Conservation (phyloP, 2,113 vertebrate species). For the Pomatorhinus ruficollis region DNA sequence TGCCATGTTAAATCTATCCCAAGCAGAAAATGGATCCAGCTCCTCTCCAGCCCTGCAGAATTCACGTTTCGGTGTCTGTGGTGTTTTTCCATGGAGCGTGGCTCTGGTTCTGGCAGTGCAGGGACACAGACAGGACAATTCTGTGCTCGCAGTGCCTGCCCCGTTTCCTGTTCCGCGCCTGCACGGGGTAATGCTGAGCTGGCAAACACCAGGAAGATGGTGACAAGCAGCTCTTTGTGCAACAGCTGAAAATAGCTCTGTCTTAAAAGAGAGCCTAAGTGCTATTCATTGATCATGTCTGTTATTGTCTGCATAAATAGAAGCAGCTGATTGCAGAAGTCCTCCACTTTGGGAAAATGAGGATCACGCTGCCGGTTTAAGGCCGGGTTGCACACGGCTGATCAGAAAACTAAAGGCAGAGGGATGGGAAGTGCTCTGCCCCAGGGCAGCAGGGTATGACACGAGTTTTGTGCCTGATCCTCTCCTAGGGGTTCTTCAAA, state of each 20-base stretch:
- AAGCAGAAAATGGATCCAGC: not conserved
- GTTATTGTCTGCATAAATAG: conserved; percentile 17
- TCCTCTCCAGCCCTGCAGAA: not conserved
- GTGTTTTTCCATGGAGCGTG: not conserved
- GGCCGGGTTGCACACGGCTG: not conserved
- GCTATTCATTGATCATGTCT: not conserved
- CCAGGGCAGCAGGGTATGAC: not conserved
- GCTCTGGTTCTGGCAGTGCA: not conserved
- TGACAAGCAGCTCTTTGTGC: conserved; percentile 12
- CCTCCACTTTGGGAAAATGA: conserved; percentile 5
- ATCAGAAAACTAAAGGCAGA: not conserved
- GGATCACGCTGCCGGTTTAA: not conserved
- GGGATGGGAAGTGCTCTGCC: not conserved
- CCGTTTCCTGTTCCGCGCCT: not conserved
- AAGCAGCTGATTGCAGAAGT: conserved; percentile 21
- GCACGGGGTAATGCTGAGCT: not conserved
- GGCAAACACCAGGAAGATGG: not conserved
- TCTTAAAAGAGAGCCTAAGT: conserved; percentile 9
- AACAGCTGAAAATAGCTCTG: conserved; percentile 8
- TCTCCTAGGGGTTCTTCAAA: not conserved
- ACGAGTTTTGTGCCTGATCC: not conserved
- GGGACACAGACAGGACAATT: not conserved
- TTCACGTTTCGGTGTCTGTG: not conserved
- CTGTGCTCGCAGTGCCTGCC: not conserved
- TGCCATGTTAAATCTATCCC: not conserved